These are phyloP conservation scores for Pygoscelis adeliae DNA, from an alignment of 2,113 vertebrate species.

Conservation along the genomic window DNA sequence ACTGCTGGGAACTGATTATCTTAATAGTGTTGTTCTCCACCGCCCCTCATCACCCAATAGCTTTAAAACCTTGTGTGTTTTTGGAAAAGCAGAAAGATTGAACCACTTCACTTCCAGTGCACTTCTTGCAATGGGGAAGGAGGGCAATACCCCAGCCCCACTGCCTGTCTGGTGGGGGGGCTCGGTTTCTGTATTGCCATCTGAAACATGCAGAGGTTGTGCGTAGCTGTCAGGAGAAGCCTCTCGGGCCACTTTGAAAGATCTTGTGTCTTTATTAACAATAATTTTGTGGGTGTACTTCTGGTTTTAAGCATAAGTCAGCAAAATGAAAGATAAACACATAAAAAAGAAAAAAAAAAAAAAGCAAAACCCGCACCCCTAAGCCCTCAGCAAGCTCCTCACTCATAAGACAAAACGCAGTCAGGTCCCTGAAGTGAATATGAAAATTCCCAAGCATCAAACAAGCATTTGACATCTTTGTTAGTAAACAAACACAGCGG, in stretches of 20 bases:
- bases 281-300: neutral
- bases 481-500: slow-evolving; percentile 47
- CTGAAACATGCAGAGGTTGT: neutral
- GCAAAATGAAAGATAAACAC: neutral
- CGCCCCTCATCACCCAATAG: neutral
- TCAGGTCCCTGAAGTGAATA: neutral
- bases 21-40: neutral
- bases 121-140: neutral
- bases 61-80: neutral
- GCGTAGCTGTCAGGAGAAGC: neutral
- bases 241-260: neutral
- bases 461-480: slow-evolving; percentile 23
- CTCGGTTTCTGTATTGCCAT: neutral
- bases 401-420: neutral
- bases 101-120: neutral
- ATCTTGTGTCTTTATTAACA: neutral
- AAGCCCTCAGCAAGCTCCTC: neutral
- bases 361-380: fast-evolving
- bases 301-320: neutral
- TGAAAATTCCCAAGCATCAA: neutral
- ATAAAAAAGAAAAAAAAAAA: fast-evolving
- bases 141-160: neutral
- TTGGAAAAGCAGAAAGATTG: neutral
- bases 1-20: neutral
- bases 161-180: fast-evolving